Conservation (phyloP, 1,140 invertebrate species). For the Agrypnia vestita region DNA sequence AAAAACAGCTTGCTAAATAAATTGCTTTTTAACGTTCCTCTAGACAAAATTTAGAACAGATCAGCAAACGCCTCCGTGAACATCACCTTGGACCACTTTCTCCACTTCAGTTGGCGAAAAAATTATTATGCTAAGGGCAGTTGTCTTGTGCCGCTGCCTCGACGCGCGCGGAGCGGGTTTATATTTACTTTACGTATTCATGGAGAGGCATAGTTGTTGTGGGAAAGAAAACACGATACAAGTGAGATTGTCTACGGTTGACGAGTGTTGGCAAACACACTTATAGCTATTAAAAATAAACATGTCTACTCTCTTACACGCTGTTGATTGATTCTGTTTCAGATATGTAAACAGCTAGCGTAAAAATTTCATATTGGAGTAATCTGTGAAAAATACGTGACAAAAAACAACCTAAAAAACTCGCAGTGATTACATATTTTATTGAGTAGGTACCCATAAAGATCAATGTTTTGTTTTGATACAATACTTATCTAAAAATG, state of each 20-base stretch:
- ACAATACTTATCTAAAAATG: no score
- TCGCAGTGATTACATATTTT: no score
- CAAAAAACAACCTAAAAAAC: no score
- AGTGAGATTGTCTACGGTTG: not conserved
- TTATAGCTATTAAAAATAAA: not conserved
- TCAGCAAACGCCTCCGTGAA: conserved; percentile 8
- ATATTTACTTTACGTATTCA: not conserved
- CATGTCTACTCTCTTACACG: not conserved
- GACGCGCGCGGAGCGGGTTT: not conserved
- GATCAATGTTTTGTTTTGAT: no score
- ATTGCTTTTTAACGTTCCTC: not conserved
- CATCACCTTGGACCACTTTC: conserved; percentile 20
- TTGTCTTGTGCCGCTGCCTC: not conserved
- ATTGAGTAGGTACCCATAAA: no score
- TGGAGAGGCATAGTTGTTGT: no score
- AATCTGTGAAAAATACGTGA: no score
- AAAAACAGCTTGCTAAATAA: not conserved
- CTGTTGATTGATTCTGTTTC: no score
- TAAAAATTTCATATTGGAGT: no score
- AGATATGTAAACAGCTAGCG: no score
- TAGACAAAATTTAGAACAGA: conserved; percentile 20
- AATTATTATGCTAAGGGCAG: conserved; percentile 11
- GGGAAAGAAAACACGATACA: not conserved
- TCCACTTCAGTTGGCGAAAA: not conserved
- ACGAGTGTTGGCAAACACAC: no score